Evolutionary conservation across 2,797 vertebrate genomes (phyloP).

Genomic region (Kryptopterus vitreolus): DNA sequence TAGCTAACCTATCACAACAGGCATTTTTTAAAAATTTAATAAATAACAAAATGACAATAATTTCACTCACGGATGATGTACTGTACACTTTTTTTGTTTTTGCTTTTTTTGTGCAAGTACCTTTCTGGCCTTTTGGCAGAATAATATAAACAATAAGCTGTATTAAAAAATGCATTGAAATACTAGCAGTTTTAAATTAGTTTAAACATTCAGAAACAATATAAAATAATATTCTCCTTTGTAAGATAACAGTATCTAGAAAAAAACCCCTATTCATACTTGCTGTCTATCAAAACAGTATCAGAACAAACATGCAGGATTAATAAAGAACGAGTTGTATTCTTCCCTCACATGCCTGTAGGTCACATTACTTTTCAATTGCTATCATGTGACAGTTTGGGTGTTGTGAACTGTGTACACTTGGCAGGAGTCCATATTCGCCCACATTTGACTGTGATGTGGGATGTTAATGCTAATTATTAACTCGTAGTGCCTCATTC

Average conservation of each 20-base stretch:
- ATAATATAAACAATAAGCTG: neutral
- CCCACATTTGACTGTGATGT: constrained; percentile 51
- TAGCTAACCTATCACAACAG: constrained; percentile 13
- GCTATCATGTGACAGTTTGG: constrained; percentile 72
- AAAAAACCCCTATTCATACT: neutral
- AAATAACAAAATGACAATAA: neutral
- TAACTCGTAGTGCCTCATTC: constrained; percentile 17
- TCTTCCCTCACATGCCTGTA: constrained; percentile 68
- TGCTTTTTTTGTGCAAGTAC: neutral
- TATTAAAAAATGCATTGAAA: neutral
- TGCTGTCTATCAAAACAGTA: constrained; percentile 29
- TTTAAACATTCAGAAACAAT: neutral
- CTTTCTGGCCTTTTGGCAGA: neutral
- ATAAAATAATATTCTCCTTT: neutral
- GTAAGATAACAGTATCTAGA: neutral
- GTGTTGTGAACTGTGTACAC: constrained; percentile 63
- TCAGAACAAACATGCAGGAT: constrained; percentile 39
- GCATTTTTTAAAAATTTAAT: neutral
- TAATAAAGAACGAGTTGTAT: constrained; percentile 56
- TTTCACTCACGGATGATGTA: neutral
- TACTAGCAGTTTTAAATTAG: neutral
- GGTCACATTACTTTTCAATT: constrained; percentile 71
- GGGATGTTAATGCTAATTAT: constrained; percentile 35
- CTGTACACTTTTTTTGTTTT: no score
- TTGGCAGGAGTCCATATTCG: constrained; percentile 65